phyloP scores from a whole-genome alignment of 2,797 vertebrate genomes.

The Euthynnus affinis region DNA sequence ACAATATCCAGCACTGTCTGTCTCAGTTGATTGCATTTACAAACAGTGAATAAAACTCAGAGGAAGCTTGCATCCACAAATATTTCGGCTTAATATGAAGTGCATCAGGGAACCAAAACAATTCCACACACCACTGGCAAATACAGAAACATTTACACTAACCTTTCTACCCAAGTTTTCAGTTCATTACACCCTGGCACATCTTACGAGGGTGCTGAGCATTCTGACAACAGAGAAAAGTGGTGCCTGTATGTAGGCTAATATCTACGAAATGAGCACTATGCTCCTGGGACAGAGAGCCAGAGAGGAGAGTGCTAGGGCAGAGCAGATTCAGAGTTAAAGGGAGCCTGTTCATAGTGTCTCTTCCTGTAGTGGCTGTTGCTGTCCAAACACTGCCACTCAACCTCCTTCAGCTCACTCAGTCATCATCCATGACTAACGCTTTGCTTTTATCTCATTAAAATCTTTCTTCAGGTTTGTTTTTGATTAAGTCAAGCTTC shows the following conservation, averaged over 20 bases:
- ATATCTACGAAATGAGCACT: conserved; percentile 29
- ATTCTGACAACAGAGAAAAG: conserved; percentile 35
- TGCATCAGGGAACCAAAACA: conserved; percentile 35
- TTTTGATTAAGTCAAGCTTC: conserved; percentile 18
- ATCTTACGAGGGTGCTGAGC: conserved; percentile 13
- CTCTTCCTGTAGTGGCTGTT: conserved; percentile 35
- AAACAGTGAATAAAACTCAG: conserved; percentile 32
- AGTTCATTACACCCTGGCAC: conserved; percentile 39
- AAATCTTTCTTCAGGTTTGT: conserved; percentile 12
- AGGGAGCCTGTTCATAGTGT: background rate
- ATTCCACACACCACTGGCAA: conserved; percentile 35
- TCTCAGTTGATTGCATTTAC: conserved; percentile 34
- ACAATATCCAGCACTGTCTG: conserved; percentile 17
- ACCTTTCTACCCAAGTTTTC: conserved; percentile 20
- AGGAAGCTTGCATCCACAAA: conserved; percentile 23
- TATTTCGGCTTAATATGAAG: conserved; percentile 15
- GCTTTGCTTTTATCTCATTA: conserved; percentile 4
- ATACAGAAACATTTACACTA: conserved; percentile 22
- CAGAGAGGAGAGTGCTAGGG: conserved; percentile 4
- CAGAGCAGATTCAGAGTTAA: background rate
- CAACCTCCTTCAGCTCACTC: conserved; percentile 1
- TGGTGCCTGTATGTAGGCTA: conserved; percentile 26
- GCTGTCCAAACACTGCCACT: conserved; percentile 7
- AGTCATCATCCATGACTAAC: conserved; percentile 7
- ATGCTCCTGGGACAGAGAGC: conserved; percentile 12